These are phyloP conservation scores for Phyto melanocephala DNA, from an alignment of 2,888 invertebrate genomes.

Conservation along the genomic window DNA sequence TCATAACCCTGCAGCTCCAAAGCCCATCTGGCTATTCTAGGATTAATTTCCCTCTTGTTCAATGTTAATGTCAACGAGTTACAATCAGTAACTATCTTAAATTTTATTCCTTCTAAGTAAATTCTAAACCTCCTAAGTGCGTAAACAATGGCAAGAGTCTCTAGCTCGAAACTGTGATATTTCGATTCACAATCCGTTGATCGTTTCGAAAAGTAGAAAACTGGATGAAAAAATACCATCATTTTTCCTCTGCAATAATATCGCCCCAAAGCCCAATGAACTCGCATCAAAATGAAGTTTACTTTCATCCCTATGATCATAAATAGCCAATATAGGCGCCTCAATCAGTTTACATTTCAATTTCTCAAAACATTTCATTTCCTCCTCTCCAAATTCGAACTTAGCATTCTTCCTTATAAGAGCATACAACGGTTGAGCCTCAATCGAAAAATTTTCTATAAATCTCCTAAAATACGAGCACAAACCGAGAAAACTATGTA, in stretches of 20 bases:
- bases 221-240: conserved; percentile 68
- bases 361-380: conserved; percentile 38
- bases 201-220: conserved; percentile 71
- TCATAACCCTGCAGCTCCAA: too few species aligned
- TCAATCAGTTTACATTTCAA: conserved; percentile 40
- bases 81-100: conserved; percentile 66
- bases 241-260: conserved; percentile 67
- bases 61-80: conserved; percentile 1
- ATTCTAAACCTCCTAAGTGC: conserved; percentile 65
- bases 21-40: too few species aligned
- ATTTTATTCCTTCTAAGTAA: conserved; percentile 44
- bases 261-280: conserved; percentile 69
- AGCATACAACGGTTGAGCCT: conserved; percentile 45
- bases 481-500: conserved; percentile 41
- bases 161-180: conserved; percentile 71
- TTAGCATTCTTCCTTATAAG: conserved; percentile 48
- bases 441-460: conserved; percentile 51
- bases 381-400: conserved; percentile 47
- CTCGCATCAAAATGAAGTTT: conserved; percentile 73
- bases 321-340: conserved; percentile 66
- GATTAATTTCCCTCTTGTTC: too few species aligned
- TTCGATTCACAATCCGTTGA: conserved; percentile 67
- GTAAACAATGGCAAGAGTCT: conserved; percentile 70
- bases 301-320: conserved; percentile 67
- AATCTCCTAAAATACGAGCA: conserved; percentile 58